Evolutionary conservation across 2,113 vertebrate species (phyloP).

Genomic region (Rhegmatorhina hoffmannsi): DNA sequence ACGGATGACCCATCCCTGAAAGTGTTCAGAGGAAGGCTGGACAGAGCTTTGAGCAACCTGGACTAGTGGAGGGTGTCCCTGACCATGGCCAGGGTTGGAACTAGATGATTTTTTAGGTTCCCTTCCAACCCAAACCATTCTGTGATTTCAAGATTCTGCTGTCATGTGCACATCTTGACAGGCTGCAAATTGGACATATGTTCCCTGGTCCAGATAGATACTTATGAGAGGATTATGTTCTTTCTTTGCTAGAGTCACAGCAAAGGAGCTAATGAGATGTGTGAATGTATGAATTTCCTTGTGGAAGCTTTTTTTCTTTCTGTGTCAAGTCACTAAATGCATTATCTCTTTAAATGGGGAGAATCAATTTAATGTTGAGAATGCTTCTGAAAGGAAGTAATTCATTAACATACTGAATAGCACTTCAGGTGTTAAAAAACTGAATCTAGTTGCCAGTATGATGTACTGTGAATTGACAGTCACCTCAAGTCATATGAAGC

Average conservation of each 20-base stretch:
- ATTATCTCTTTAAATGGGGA: background rate
- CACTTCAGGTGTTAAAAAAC: constrained; percentile 9
- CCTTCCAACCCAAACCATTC: background rate
- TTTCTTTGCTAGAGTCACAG: background rate
- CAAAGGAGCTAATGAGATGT: background rate
- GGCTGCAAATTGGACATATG: background rate
- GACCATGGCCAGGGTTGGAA: background rate
- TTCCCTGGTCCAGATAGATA: background rate
- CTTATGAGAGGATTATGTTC: background rate
- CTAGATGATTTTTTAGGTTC: background rate
- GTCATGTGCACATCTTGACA: background rate
- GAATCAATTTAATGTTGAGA: background rate
- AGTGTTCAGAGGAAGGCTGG: background rate
- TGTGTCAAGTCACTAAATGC: background rate
- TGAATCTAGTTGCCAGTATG: background rate
- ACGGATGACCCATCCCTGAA: background rate
- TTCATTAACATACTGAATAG: background rate
- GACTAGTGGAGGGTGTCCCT: background rate
- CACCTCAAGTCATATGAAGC: background rate
- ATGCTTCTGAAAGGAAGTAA: background rate
- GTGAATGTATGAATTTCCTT: background rate
- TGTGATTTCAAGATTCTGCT: background rate
- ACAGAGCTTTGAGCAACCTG: background rate
- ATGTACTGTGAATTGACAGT: background rate
- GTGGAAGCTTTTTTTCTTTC: background rate